A percentile compares a stretch with the other conserved stretches of the same genome.
phyloP scores from a whole-genome alignment of 2,888 invertebrate species.

The Linyphia triangularis region DNA sequence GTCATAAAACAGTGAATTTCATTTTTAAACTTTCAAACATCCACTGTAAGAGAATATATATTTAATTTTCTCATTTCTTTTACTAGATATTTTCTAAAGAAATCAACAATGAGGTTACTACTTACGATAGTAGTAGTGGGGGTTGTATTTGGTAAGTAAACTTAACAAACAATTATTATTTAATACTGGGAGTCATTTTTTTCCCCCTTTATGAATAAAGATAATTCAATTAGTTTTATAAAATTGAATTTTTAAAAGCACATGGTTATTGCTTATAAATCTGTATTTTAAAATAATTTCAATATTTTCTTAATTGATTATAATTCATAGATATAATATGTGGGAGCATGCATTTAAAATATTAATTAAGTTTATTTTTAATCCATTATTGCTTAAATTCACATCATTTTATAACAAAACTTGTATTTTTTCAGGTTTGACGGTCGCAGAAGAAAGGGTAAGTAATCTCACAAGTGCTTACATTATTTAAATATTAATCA shows the following conservation, averaged over 20 bases:
- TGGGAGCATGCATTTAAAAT: neutral
- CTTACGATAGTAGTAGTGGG: neutral
- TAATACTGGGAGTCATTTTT: neutral
- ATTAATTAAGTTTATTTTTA: neutral
- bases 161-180: neutral
- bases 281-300: too few relatives aligned
- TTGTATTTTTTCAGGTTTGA: constrained; percentile 38
- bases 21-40: neutral
- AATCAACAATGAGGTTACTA: constrained; percentile 28
- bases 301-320: too few relatives aligned
- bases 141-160: constrained; percentile 30
- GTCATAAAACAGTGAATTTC: neutral
- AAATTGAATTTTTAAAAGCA: too few relatives aligned
- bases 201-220: too few relatives aligned
- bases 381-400: neutral
- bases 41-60: neutral
- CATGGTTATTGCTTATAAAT: too few relatives aligned
- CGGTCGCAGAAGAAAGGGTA: constrained; percentile 59
- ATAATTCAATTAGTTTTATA: neutral
- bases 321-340: neutral
- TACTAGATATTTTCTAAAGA: neutral
- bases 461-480: neutral
- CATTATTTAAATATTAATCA: too few relatives aligned
- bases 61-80: neutral
- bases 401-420: neutral